Conservation (phyloP, 2,888 invertebrate genomes). For the Thecocarcelia acutangulata region DNA sequence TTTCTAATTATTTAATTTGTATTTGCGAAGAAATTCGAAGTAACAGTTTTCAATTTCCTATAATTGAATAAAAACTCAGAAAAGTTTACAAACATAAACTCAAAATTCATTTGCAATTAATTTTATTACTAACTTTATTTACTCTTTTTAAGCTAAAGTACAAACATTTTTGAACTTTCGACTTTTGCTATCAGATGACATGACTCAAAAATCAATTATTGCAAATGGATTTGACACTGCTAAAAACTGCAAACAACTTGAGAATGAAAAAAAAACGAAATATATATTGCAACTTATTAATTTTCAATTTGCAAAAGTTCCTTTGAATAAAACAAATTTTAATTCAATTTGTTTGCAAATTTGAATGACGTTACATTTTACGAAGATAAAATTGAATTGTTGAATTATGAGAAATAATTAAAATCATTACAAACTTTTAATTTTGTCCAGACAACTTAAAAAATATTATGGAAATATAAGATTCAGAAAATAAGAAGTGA, state of each 20-base stretch:
- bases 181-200: slow-evolving; percentile 28
- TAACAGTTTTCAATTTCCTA: not conserved
- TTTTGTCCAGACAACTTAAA: not conserved
- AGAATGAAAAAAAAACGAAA: not conserved
- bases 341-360: slow-evolving; percentile 22
- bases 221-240: slow-evolving; percentile 22
- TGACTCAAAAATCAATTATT: slow-evolving; percentile 38
- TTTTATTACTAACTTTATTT: slow-evolving; percentile 19
- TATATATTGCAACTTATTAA: slow-evolving; percentile 15
- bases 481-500: too few species aligned
- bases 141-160: not conserved
- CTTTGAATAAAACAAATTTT: not conserved
- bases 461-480: not conserved
- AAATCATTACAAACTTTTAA: slow-evolving; percentile 7
- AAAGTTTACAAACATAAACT: not conserved
- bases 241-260: not conserved
- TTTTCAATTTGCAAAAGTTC: slow-evolving; percentile 16
- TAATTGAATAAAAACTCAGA: not conserved
- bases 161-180: slow-evolving; percentile 21
- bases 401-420: not conserved
- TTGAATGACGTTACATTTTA: not conserved
- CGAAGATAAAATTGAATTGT: not conserved
- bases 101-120: slow-evolving; percentile 34
- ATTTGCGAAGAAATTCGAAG: too few species aligned
- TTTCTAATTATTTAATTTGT: too few species aligned